phyloP scores from a whole-genome alignment of 1,140 invertebrate genomes.

The Condylostylus longicornis region DNA sequence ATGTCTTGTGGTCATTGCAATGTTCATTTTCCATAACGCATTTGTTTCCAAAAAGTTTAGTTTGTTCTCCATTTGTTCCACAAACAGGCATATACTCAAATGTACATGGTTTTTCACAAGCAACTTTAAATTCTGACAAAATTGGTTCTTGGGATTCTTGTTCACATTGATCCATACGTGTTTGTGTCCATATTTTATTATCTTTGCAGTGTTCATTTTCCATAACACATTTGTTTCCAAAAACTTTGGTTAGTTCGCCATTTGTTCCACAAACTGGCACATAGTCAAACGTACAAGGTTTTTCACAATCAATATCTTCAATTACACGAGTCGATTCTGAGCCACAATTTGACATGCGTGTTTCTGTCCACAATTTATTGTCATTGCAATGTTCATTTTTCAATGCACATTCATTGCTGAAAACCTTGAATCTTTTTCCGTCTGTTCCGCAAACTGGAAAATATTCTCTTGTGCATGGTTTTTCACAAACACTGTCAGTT shows the following conservation, averaged over 20 bases:
- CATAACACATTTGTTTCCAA: background rate
- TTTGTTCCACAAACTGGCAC: background rate
- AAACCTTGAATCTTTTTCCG: background rate
- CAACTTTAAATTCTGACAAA: background rate
- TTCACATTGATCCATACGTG: too few species aligned
- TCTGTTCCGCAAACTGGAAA: background rate
- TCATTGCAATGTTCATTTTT: background rate
- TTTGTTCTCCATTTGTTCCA: background rate
- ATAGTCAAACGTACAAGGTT: too few species aligned
- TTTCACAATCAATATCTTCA: too few species aligned
- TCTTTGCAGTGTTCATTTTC: background rate
- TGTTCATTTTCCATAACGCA: background rate
- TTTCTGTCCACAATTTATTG: too few species aligned
- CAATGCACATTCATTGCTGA: background rate
- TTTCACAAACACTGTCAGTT: too few species aligned
- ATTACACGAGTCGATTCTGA: too few species aligned
- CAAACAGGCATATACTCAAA: background rate
- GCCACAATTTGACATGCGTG: too few species aligned
- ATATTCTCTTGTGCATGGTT: background rate
- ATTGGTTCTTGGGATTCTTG: background rate
- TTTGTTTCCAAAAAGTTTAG: background rate
- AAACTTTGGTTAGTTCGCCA: background rate
- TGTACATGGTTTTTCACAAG: background rate
- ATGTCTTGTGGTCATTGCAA: background rate
- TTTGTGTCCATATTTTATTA: too few species aligned